phyloP scores from a whole-genome alignment of 2,113 vertebrate species.

The Pluvianellus socialis region DNA sequence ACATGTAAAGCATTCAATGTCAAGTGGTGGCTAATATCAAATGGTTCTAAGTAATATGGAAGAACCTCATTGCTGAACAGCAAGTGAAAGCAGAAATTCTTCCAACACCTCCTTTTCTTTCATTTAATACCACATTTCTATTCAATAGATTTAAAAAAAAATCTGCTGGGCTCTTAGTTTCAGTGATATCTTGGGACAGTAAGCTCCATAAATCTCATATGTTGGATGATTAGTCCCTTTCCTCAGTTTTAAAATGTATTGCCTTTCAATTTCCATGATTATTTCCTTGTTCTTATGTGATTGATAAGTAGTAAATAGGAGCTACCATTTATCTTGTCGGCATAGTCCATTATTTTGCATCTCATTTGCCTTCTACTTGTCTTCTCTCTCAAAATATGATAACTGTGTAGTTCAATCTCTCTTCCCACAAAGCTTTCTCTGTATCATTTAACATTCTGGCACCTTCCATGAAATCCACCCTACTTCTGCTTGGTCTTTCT shows the following conservation, averaged over 20 bases:
- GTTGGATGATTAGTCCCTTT: background rate
- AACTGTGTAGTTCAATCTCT: background rate
- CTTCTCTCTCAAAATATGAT: background rate
- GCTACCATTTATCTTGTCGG: conserved; percentile 12
- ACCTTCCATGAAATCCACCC: background rate
- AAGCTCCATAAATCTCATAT: background rate
- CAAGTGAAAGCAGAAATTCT: background rate
- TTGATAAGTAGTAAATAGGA: conserved; percentile 15
- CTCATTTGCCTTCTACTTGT: background rate
- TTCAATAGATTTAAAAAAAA: background rate
- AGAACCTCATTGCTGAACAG: background rate
- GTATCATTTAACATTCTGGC: background rate
- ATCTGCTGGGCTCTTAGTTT: background rate
- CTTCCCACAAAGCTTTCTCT: background rate
- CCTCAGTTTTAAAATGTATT: background rate
- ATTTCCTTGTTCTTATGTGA: conserved; percentile 9
- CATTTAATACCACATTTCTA: background rate
- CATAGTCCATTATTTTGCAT: background rate
- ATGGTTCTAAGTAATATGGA: background rate
- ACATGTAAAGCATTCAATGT: background rate
- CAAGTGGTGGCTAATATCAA: background rate
- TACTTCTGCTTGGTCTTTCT: background rate
- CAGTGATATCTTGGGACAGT: background rate
- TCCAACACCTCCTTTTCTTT: background rate
- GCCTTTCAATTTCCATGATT: conserved; percentile 7